Evolutionary conservation across 2,113 vertebrate species (phyloP).

Genomic region (Origma solitaria): DNA sequence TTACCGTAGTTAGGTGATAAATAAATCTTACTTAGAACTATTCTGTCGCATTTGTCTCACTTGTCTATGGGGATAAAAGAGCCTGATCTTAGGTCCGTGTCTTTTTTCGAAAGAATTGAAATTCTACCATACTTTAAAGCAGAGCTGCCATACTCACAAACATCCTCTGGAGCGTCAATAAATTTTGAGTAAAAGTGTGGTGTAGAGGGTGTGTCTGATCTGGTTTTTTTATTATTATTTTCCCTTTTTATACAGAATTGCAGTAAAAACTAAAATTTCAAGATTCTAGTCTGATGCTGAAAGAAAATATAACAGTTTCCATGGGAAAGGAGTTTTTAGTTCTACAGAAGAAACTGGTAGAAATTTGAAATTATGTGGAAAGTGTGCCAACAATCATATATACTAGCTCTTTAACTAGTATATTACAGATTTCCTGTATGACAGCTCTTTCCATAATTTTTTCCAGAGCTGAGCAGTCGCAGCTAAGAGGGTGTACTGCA

Average conservation of each 20-base stretch:
- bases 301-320: background rate
- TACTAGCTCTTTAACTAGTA: background rate
- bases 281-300: background rate
- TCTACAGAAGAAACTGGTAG: background rate
- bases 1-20: background rate
- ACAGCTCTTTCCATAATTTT: background rate
- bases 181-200: background rate
- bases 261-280: background rate
- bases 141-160: background rate
- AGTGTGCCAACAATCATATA: background rate
- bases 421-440: background rate
- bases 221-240: background rate
- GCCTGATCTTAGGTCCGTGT: background rate
- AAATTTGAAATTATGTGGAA: background rate
- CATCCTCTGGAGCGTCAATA: background rate
- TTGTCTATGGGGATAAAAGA: background rate
- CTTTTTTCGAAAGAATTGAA: background rate
- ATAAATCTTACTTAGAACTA: background rate
- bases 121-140: background rate
- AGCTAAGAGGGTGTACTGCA: background rate
- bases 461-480: background rate
- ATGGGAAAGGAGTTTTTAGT: background rate
- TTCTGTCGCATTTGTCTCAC: background rate
- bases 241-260: background rate
- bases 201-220: background rate